These are phyloP conservation scores for Ptychobarbus kaznakovi DNA, from an alignment of 2,797 vertebrate species.

Conservation along the genomic window DNA sequence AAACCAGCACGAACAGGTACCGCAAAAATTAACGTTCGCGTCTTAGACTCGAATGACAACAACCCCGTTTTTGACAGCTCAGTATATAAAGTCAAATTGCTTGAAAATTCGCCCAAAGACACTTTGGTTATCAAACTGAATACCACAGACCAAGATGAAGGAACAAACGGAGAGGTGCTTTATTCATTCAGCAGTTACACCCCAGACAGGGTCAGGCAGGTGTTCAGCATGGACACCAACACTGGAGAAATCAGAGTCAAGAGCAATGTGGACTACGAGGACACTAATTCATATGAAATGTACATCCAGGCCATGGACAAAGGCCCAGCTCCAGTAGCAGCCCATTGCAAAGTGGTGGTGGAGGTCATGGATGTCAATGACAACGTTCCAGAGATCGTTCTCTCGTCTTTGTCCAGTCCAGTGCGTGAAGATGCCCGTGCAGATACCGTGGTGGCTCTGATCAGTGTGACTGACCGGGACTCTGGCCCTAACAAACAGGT, in stretches of 20 bases:
- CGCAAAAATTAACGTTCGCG: slow-evolving; percentile 86
- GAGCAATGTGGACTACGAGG: slow-evolving; percentile 92
- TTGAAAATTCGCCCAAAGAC: slow-evolving; percentile 88
- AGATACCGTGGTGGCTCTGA: slow-evolving; percentile 93
- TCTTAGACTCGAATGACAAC: slow-evolving; percentile 96
- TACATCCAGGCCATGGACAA: slow-evolving; percentile 95
- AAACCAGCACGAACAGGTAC: slow-evolving; percentile 88
- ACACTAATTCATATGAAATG: slow-evolving; percentile 93
- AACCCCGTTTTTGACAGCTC: slow-evolving; percentile 90
- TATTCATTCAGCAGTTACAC: slow-evolving; percentile 96
- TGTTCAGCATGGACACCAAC: slow-evolving; percentile 90
- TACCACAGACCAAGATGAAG: slow-evolving; percentile 92
- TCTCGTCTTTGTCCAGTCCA: slow-evolving; percentile 91
- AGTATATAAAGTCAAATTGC: slow-evolving; percentile 89
- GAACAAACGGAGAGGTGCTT: slow-evolving; percentile 90
- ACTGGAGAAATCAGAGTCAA: slow-evolving; percentile 91
- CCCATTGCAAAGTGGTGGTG: slow-evolving; percentile 95
- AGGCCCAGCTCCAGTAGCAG: slow-evolving; percentile 90
- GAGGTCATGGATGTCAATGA: slow-evolving; percentile 95
- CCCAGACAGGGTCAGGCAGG: slow-evolving; percentile 90
- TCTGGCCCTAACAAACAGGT: slow-evolving; percentile 92
- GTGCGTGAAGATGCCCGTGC: slow-evolving; percentile 90
- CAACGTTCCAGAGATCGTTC: slow-evolving; percentile 90
- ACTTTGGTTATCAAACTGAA: slow-evolving; percentile 92
- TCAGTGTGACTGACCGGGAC: slow-evolving; percentile 94